Evolutionary conservation across 2,888 invertebrate genomes (phyloP).

Genomic region (Mimumesa dahlbomi): DNA sequence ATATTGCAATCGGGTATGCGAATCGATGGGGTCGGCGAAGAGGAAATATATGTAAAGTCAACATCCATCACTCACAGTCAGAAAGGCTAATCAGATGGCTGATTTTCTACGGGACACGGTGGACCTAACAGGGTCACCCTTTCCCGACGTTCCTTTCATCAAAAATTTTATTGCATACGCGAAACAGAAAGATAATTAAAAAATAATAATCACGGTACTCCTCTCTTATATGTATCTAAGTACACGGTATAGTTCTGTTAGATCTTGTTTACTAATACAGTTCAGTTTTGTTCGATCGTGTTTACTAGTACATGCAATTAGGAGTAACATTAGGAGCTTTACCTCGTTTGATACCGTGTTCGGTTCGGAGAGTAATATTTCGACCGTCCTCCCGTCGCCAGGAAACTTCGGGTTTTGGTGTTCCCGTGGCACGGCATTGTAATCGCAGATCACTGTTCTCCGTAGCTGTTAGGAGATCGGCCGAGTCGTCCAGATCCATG

Average conservation of each 20-base stretch:
- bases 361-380: slow-evolving; percentile 87
- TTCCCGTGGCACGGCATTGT: slow-evolving; percentile 90
- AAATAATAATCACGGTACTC: no score
- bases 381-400: slow-evolving; percentile 91
- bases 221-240: no score
- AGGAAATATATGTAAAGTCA: slow-evolving; percentile 70
- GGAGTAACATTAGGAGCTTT: slow-evolving; percentile 5
- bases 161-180: slow-evolving; percentile 3
- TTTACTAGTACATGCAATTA: no score
- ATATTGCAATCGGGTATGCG: slow-evolving; percentile 64
- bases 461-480: slow-evolving; percentile 88
- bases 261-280: no score
- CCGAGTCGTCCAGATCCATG: slow-evolving; percentile 84
- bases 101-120: slow-evolving; percentile 53
- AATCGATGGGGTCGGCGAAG: slow-evolving; percentile 62
- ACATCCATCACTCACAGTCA: slow-evolving; percentile 70
- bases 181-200: no score
- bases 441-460: slow-evolving; percentile 91
- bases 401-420: slow-evolving; percentile 88
- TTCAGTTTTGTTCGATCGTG: no score
- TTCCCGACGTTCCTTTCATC: slow-evolving; percentile 16
- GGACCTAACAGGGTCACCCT: slow-evolving; percentile 34
- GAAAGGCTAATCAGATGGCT: slow-evolving; percentile 64
- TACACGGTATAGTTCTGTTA: no score
- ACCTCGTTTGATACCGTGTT: slow-evolving; percentile 80